phyloP scores from a whole-genome alignment of 2,888 invertebrate species.

The Pachliopta kotzebuea region DNA sequence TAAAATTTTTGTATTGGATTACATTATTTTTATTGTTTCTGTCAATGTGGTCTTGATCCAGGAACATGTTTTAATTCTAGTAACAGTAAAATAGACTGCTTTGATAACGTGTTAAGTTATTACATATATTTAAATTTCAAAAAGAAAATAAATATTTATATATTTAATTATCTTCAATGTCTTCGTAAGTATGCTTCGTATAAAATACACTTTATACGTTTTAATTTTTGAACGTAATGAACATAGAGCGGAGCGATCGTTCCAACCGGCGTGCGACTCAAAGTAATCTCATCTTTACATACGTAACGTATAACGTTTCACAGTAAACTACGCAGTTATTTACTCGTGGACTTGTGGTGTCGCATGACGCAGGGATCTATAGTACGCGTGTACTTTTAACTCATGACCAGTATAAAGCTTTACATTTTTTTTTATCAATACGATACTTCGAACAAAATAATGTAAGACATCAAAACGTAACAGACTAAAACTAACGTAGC shows the following conservation, averaged over 20 bases:
- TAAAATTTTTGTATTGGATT: too few relatives aligned
- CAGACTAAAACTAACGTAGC: background rate
- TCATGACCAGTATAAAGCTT: background rate
- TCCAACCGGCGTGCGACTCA: conserved; percentile 22
- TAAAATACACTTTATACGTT: too few relatives aligned
- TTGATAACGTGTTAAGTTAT: too few relatives aligned
- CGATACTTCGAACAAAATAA: background rate
- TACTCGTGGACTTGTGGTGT: conserved; percentile 42
- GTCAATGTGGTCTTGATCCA: too few relatives aligned
- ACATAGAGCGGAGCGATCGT: conserved; percentile 17
- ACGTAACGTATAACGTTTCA: conserved; percentile 49
- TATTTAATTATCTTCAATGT: too few relatives aligned
- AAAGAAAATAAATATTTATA: too few relatives aligned
- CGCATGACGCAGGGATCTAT: conserved; percentile 34
- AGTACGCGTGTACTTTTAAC: conserved; percentile 1
- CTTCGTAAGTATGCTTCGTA: too few relatives aligned
- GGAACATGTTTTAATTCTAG: too few relatives aligned
- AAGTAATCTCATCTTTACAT: conserved; percentile 36
- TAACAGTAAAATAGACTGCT: too few relatives aligned
- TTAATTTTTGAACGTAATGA: background rate
- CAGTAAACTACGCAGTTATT: conserved; percentile 65
- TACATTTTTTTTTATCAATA: background rate
- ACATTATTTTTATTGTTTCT: too few relatives aligned
- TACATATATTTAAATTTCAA: too few relatives aligned
- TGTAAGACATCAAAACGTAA: background rate